Evolutionary conservation across 2,113 vertebrate genomes (phyloP), one percentile per base, ranked within the genome.

Genomic region (Epinephelus fuscoguttatus): DNA sequence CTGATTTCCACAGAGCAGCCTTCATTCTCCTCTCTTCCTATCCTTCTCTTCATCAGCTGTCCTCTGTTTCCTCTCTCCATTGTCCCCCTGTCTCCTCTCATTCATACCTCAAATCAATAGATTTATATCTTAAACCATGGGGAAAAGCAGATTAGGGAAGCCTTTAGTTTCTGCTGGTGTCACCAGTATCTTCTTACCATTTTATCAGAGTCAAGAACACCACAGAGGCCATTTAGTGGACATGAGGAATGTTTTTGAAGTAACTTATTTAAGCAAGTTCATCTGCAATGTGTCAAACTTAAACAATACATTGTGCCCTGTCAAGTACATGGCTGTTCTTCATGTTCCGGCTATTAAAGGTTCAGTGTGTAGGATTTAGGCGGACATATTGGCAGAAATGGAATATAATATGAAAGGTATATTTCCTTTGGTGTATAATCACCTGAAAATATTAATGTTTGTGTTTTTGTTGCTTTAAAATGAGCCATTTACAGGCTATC

Each of bases 51-150:
- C 59, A 75, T 64, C 73, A 68, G 45, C 70, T 57, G 23, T 66
- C 67, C 18, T 80, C 52, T 69, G 27, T 71, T 74, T 62, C 59
- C 59, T 57, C 23, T 47, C 55, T 57, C 37, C 53, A 21, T 63
- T 69, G 21, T 37, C 52, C 37, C 23, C 8, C 60, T 25, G 14
- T 56, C 15, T 80, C 64, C 30, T 76, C 62, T 61, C 12, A 21
- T 77, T 73, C 55, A 49, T 17, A 49, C 62, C 21, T 62, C 37
- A 75, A 3, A 74, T 56, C 30, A 52, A 45, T 4, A 59, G 61
- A 49, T 70, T 70, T 23, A 14, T 49, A 70, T 75, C 57, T 30
- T 5, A 50, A 74, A 72, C 40, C 49, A 1, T 0, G 1, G 1
- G 8, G 27, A 12, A 70, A 27, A 42, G 52, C 17, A 1, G 30